These are phyloP conservation scores for Eublepharis macularius DNA, from an alignment of 2,113 vertebrate species.

Conservation along the genomic window DNA sequence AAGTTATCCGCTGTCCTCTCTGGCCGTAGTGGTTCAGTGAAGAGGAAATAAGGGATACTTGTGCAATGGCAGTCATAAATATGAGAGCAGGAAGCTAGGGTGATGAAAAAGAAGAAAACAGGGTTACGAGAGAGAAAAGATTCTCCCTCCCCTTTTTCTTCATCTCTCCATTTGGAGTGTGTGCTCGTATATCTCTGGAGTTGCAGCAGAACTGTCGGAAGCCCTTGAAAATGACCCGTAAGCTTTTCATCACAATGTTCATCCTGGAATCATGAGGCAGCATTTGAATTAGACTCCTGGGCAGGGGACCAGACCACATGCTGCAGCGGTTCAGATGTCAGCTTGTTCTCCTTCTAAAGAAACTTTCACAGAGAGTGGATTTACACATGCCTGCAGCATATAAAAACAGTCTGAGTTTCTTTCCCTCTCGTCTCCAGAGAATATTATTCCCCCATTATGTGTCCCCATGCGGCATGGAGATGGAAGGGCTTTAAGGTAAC, in stretches of 20 bases:
- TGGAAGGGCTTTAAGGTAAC: background rate
- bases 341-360: background rate
- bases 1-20: background rate
- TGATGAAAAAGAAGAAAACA: background rate
- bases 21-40: background rate
- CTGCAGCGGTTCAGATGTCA: background rate
- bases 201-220: background rate
- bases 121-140: fast-evolving
- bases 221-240: background rate
- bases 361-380: slow-evolving; percentile 7
- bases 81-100: background rate
- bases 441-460: too few species aligned
- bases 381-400: background rate
- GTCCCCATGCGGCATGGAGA: too few species aligned
- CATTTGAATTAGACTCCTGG: background rate
- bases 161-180: background rate
- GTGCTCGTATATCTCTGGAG: background rate
- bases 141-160: background rate
- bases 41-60: fast-evolving
- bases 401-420: too few species aligned
- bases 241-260: background rate
- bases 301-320: background rate
- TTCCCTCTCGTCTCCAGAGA: too few species aligned
- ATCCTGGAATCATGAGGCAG: background rate
- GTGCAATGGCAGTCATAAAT: background rate